phyloP scores from a whole-genome alignment of 2,888 invertebrate species.

The Cataglyphis altisquamis region DNA sequence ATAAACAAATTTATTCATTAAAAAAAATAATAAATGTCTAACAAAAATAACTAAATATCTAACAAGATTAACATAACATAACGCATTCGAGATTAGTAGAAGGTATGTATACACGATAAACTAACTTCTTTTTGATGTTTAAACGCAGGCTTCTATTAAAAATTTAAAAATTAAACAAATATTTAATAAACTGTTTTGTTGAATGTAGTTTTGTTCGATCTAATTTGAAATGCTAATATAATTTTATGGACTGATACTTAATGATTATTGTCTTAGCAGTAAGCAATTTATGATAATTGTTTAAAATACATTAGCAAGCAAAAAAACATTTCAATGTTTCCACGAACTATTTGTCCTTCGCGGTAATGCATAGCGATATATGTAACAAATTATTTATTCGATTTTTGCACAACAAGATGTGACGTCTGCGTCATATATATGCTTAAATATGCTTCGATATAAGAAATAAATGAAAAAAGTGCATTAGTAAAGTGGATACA shows the following conservation, averaged over 20 bases:
- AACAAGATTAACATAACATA: background rate
- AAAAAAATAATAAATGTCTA: no score
- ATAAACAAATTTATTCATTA: background rate
- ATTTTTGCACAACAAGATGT: background rate
- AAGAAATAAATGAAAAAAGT: constrained; percentile 22
- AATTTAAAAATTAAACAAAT: background rate
- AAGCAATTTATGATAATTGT: background rate
- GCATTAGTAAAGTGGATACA: background rate
- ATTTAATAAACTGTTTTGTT: background rate
- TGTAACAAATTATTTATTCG: constrained; percentile 4
- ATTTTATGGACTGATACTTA: background rate
- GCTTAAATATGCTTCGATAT: background rate
- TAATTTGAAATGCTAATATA: no score
- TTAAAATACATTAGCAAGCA: background rate
- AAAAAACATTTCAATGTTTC: background rate
- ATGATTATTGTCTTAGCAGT: background rate
- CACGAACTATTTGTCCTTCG: background rate
- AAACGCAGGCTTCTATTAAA: no score
- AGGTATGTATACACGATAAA: background rate
- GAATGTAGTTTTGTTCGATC: background rate
- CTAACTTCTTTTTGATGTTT: background rate
- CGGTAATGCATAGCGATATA: background rate
- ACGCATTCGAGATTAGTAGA: background rate
- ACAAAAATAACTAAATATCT: background rate
- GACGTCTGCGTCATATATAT: background rate